Conservation (phyloP, 2,888 invertebrate species). For the Tetragonula carbonaria region DNA sequence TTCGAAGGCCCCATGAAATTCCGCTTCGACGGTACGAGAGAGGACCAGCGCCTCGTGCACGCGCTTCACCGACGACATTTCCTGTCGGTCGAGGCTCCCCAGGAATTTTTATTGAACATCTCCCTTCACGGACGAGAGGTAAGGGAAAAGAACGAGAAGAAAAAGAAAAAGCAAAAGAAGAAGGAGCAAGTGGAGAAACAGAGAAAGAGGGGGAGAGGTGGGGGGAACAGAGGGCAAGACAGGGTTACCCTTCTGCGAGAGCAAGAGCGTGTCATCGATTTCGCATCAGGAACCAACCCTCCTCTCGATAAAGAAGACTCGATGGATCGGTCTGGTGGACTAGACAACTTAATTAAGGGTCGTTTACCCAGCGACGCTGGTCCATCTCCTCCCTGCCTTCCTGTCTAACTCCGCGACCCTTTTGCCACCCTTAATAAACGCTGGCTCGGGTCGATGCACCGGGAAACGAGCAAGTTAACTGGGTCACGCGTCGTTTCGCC, state of each 20-base stretch:
- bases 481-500: constrained; percentile 66
- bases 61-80: constrained; percentile 32
- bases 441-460: constrained; percentile 45
- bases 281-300: constrained; percentile 35
- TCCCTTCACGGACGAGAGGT: neutral
- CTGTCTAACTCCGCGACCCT: constrained; percentile 11
- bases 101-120: constrained; percentile 57
- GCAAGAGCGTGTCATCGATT: constrained; percentile 42
- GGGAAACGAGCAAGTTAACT: constrained; percentile 54
- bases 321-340: constrained; percentile 19
- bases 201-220: no score
- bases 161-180: neutral
- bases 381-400: neutral
- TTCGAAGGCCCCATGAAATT: constrained; percentile 30
- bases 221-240: no score
- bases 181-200: neutral
- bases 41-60: neutral
- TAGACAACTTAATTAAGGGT: constrained; percentile 60
- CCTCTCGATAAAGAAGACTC: constrained; percentile 37
- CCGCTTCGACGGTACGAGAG: constrained; percentile 1
- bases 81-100: constrained; percentile 37
- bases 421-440: constrained; percentile 43
- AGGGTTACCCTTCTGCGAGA: neutral
- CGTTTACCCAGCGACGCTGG: constrained; percentile 36
- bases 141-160: no score